These are phyloP conservation scores for Clangula hyemalis DNA, from an alignment of 2,797 vertebrate species.

Conservation along the genomic window DNA sequence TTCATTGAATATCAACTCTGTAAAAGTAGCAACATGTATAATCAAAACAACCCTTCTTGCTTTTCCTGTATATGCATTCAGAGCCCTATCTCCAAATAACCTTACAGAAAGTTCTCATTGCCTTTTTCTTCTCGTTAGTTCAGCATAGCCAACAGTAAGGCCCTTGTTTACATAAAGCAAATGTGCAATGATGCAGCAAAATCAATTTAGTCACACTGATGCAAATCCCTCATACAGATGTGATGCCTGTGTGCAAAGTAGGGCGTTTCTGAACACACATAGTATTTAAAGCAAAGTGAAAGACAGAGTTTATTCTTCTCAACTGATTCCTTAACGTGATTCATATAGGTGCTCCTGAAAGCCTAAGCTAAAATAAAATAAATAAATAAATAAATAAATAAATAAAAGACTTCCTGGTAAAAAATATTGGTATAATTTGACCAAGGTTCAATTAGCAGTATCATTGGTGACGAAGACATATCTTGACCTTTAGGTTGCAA, in stretches of 20 bases:
- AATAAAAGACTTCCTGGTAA: neutral
- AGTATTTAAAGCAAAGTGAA: constrained; percentile 7
- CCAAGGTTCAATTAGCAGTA: neutral
- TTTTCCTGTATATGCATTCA: neutral
- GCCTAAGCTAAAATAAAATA: neutral
- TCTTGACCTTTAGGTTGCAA: neutral
- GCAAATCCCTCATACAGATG: constrained; percentile 40
- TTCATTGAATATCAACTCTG: neutral
- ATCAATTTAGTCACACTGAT: constrained; percentile 65
- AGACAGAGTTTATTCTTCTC: neutral
- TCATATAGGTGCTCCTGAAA: neutral
- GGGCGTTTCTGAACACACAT: neutral
- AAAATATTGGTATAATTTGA: neutral
- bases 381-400: neutral
- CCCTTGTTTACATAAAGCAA: constrained; percentile 59
- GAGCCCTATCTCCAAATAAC: neutral
- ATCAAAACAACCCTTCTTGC: neutral
- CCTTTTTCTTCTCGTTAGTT: constrained; percentile 11
- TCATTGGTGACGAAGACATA: neutral
- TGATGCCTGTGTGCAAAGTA: constrained; percentile 45
- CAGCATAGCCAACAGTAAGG: constrained; percentile 37
- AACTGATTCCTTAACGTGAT: neutral
- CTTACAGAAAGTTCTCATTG: neutral
- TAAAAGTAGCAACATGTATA: neutral
- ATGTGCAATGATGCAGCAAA: constrained; percentile 62